These are phyloP conservation scores for Nemapogon koenigi DNA, from an alignment of 2,888 invertebrate genomes.

Conservation along the genomic window DNA sequence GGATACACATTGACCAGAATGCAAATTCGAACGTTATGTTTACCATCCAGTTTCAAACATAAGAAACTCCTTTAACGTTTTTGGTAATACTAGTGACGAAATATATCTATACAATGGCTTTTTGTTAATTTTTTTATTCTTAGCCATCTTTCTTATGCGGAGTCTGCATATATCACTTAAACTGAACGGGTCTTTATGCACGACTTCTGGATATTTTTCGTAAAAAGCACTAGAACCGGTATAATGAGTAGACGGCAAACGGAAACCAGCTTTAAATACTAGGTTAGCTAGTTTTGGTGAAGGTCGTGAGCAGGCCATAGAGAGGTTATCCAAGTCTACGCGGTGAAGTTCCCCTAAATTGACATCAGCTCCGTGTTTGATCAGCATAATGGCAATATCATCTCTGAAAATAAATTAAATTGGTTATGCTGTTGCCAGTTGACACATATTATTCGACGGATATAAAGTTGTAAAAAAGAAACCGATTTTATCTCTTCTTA, in stretches of 20 bases:
- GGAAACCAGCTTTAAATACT: constrained; percentile 49
- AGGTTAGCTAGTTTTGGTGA: constrained; percentile 33
- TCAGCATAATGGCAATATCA: constrained; percentile 59
- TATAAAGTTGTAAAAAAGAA: no score
- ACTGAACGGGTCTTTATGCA: constrained; percentile 51
- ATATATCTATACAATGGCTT: constrained; percentile 41
- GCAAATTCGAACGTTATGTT: neutral
- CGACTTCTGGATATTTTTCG: constrained; percentile 41
- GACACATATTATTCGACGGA: no score
- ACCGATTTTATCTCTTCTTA: no score
- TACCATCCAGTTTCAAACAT: constrained; percentile 57
- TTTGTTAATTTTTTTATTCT: no score
- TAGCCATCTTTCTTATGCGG: constrained; percentile 41
- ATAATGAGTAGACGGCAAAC: constrained; percentile 12
- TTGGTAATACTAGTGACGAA: constrained; percentile 57
- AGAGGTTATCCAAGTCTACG: constrained; percentile 61
- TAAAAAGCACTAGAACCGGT: constrained; percentile 29
- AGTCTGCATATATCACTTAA: constrained; percentile 66
- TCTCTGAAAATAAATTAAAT: constrained; percentile 40
- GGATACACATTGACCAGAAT: no score
- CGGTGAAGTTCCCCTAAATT: constrained; percentile 64
- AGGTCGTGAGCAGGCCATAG: constrained; percentile 51
- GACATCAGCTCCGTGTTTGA: constrained; percentile 69
- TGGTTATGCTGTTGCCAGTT: no score
- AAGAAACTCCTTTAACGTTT: constrained; percentile 60